These are phyloP conservation scores for Ceratina australensis DNA, from an alignment of 1,140 invertebrate species.

Conservation along the genomic window DNA sequence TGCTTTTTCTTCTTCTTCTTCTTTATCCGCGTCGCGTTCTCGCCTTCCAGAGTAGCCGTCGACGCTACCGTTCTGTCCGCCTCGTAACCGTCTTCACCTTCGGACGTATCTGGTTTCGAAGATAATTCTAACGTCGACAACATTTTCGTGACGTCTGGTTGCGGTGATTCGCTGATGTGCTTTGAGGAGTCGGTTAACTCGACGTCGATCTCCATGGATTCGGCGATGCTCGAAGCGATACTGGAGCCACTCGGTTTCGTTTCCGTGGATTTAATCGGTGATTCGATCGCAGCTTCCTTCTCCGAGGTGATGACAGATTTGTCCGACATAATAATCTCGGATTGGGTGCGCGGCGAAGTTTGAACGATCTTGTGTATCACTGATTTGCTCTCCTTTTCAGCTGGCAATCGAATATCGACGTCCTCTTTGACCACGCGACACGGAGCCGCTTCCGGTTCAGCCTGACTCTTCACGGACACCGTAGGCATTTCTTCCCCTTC, in stretches of 20 bases:
- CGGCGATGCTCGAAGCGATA: constrained; percentile 80
- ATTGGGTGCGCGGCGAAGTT: constrained; percentile 50
- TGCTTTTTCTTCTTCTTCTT: constrained; percentile 81
- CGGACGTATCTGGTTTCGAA: constrained; percentile 71
- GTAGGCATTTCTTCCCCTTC: constrained; percentile 62
- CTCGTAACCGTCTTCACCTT: constrained; percentile 80
- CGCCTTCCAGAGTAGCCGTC: constrained; percentile 66
- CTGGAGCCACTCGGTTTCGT: constrained; percentile 71
- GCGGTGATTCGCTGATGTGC: constrained; percentile 78
- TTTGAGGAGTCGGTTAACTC: constrained; percentile 74
- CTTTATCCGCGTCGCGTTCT: constrained; percentile 71
- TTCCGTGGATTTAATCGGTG: constrained; percentile 58
- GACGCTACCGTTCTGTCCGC: constrained; percentile 81
- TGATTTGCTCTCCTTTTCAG: constrained; percentile 62
- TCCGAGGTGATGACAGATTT: constrained; percentile 11
- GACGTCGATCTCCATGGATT: constrained; percentile 82
- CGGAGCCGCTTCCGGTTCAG: constrained; percentile 57
- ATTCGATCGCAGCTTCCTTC: constrained; percentile 16
- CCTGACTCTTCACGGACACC: constrained; percentile 68
- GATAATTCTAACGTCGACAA: constrained; percentile 75
- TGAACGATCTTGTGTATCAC: constrained; percentile 67
- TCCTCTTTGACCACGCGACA: constrained; percentile 70
- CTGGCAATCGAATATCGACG: constrained; percentile 71
- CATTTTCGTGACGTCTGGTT: constrained; percentile 78
- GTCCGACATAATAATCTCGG: neutral